Evolutionary conservation across 2,888 invertebrate genomes (phyloP).

Genomic region (Tipula lateralis): DNA sequence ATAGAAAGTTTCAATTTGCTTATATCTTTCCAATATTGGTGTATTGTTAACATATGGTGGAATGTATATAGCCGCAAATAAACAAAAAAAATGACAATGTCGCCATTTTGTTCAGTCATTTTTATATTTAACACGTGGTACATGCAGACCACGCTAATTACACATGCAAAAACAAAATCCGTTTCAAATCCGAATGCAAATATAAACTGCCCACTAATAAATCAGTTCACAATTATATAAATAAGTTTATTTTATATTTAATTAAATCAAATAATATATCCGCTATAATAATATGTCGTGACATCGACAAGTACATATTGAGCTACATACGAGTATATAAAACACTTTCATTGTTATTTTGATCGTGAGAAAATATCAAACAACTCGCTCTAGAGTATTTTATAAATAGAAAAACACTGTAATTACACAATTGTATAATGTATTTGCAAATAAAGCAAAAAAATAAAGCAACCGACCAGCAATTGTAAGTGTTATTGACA

Average conservation of each 20-base stretch:
- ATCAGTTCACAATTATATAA: background rate
- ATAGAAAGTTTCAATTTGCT: constrained; percentile 11
- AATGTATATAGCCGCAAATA: background rate
- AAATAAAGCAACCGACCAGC: background rate
- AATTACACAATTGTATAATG: background rate
- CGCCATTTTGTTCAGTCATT: background rate
- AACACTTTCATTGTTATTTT: background rate
- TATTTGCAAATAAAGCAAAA: background rate
- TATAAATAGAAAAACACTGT: too few species aligned
- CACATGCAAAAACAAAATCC: background rate
- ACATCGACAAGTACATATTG: constrained; percentile 11
- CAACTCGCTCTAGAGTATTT: background rate
- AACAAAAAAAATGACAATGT: background rate
- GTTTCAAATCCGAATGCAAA: background rate
- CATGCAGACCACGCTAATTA: background rate
- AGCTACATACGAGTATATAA: background rate
- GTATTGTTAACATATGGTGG: background rate
- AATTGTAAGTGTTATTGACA: background rate
- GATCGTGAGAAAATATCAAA: background rate
- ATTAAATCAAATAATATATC: background rate
- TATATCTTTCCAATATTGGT: background rate
- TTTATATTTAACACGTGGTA: background rate
- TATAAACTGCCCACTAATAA: background rate
- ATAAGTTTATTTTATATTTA: background rate
- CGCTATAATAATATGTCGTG: background rate